Evolutionary conservation across 2,888 invertebrate genomes (phyloP), one percentile per base, ranked within the genome.

Genomic region (Epiblema foenella): DNA sequence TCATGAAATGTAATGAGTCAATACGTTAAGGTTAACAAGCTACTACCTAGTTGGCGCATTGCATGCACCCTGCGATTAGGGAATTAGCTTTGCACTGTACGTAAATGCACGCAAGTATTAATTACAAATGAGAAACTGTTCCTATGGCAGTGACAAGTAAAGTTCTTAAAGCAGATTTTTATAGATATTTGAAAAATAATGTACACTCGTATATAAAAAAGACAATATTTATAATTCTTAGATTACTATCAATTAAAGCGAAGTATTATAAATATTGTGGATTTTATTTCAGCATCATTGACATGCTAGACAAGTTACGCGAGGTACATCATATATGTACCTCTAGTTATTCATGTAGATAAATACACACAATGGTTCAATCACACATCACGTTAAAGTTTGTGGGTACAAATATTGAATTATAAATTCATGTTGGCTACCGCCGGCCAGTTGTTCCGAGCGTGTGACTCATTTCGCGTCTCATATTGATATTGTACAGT

Each of bases 381-480:
- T 29, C 29, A 29, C 29, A 4, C 29, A 29, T 5, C 9, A 33
- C 33, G 7, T 33, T 33, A 33, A 8, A 33, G 46, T n/a, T 20
- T 54, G 24, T 52, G 52, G 5, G 20, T 24, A 15, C 52, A 20
- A 20, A 54, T 20, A 12, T 8, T 15, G 24, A 54, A 24, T 54
- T 20, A 39, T 39, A 37, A 3, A 24, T 33, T 33, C 15, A 0
- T 66, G 33, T 66, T 52, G 39, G 66, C 29, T 24, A 33, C 57
- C 29, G 46, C 33, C 18, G 18, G 57, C 39, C 51, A 20, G 49
- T 67, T 49, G n/a, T 15, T n/a, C 9, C n/a, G n/a, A 46, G 46
- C 18, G 68, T 65, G 64, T 74, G 73, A 74, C 49, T 75, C 73
- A 73, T 57, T 15, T 24, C 15, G 66, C 51, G 64, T 72, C 74